These are phyloP conservation scores for Pristis pectinata DNA, from an alignment of 2,797 vertebrate genomes.

Conservation along the genomic window DNA sequence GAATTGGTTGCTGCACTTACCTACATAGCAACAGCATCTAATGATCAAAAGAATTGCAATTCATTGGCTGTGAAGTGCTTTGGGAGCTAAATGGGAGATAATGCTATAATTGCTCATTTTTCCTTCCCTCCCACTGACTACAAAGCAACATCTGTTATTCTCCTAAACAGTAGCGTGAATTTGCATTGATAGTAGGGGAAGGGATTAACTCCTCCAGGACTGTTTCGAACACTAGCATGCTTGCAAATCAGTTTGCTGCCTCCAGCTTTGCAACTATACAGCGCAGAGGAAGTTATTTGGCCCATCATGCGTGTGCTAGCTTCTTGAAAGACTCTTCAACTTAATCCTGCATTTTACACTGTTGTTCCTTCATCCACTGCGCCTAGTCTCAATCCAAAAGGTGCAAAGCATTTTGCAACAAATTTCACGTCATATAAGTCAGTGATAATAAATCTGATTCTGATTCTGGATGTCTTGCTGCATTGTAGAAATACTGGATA, in stretches of 20 bases:
- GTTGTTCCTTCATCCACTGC: neutral
- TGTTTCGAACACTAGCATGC: neutral
- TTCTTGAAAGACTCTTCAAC: neutral
- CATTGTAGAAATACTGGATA: too few species aligned
- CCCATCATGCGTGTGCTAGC: neutral
- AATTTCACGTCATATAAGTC: too few species aligned
- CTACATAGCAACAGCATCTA: neutral
- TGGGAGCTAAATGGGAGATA: neutral
- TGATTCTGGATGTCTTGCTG: too few species aligned
- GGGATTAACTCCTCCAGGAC: neutral
- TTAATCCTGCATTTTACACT: neutral
- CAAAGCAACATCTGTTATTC: neutral
- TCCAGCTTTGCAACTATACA: neutral
- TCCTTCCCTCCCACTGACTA: neutral
- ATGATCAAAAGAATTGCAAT: neutral
- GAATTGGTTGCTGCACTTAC: neutral
- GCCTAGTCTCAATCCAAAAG: too few species aligned
- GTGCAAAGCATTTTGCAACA: too few species aligned
- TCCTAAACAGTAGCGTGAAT: neutral
- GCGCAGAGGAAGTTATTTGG: neutral
- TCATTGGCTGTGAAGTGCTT: neutral
- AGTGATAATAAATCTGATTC: too few species aligned
- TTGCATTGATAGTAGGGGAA: neutral
- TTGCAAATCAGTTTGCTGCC: neutral
- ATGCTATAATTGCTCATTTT: neutral